Evolutionary conservation across 2,888 invertebrate genomes (phyloP).

Genomic region (Orchestes rusci): DNA sequence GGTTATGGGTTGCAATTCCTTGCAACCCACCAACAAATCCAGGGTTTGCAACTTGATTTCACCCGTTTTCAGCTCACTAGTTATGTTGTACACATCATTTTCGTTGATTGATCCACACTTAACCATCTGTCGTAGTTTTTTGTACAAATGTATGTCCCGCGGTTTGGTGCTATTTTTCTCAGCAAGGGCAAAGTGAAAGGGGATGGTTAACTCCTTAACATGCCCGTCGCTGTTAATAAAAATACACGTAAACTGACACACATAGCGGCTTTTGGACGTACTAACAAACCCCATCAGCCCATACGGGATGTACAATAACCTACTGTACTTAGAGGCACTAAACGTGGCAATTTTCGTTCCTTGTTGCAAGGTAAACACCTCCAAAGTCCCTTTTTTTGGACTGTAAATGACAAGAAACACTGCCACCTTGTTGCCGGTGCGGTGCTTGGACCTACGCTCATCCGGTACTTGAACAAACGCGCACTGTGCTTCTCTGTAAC

Average conservation of each 20-base stretch:
- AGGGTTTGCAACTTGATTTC: constrained; percentile 65
- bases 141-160: constrained; percentile 78
- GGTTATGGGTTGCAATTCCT: constrained; percentile 55
- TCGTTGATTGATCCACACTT: constrained; percentile 47
- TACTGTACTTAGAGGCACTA: constrained; percentile 78
- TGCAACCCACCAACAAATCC: constrained; percentile 61
- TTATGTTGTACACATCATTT: constrained; percentile 51
- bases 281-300: constrained; percentile 67
- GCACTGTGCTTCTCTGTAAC: constrained; percentile 92
- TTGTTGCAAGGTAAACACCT: constrained; percentile 86
- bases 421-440: constrained; percentile 47
- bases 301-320: constrained; percentile 71
- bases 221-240: constrained; percentile 79
- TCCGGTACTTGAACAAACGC: constrained; percentile 84
- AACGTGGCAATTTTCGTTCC: constrained; percentile 89
- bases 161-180: constrained; percentile 82
- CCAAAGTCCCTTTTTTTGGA: constrained; percentile 84
- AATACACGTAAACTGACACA: constrained; percentile 63
- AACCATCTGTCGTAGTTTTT: constrained; percentile 63
- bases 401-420: constrained; percentile 90
- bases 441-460: constrained; percentile 43
- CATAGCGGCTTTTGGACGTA: constrained; percentile 48
- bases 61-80: constrained; percentile 59
- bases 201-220: constrained; percentile 75
- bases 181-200: constrained; percentile 85